Percentiles rank a stretch among this genome's conserved stretches.
Evolutionary conservation across 2,888 invertebrate genomes (phyloP).

Genomic region (Mythimna albipuncta): DNA sequence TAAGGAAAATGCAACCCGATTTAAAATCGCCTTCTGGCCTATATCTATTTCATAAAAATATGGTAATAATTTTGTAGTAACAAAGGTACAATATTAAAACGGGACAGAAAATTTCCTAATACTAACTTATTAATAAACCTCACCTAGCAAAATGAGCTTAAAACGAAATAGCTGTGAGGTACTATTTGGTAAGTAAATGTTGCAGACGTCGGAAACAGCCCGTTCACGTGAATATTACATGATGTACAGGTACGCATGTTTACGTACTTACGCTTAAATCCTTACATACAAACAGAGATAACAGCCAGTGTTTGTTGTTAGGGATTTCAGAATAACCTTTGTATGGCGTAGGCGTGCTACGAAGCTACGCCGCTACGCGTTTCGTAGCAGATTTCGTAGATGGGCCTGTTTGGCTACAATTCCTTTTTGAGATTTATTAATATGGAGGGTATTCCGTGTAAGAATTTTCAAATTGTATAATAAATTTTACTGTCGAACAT

Average conservation of each 20-base stretch:
- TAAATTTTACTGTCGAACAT: not conserved
- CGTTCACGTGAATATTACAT: slow-evolving; percentile 43
- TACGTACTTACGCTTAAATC: slow-evolving; percentile 23
- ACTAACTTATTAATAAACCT: not conserved
- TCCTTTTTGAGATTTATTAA: slow-evolving; percentile 1
- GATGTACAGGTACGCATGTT: slow-evolving; percentile 23
- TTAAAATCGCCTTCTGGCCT: no score
- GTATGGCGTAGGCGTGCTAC: slow-evolving; percentile 48
- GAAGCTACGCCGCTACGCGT: slow-evolving; percentile 37
- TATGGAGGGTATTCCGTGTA: not conserved
- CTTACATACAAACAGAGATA: slow-evolving; percentile 25
- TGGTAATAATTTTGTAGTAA: no score
- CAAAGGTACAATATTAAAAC: not conserved
- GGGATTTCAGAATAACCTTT: slow-evolving; percentile 22
- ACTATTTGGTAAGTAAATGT: slow-evolving; percentile 21
- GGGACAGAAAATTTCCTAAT: not conserved
- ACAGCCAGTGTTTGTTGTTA: slow-evolving; percentile 21
- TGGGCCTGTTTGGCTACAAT: not conserved
- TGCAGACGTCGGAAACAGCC: slow-evolving; percentile 9
- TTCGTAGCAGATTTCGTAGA: slow-evolving; percentile 23
- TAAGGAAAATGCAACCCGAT: no score
- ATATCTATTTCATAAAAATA: no score
- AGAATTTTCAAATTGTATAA: not conserved
- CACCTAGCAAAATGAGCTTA: not conserved
- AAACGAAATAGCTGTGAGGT: not conserved